These are phyloP conservation scores for human (Homo sapiens) DNA, from an alignment of 2,113 vertebrate genomes.

Conservation along the genomic window GRCh38 chrX:117710501-117711000, in stretches of 20 bases:
- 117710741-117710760: background rate
- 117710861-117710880: background rate
- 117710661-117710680: background rate
- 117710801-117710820: background rate
- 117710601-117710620: background rate
- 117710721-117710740: background rate
- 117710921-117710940: background rate
- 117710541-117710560: background rate
- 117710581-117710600: background rate
- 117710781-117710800: background rate
- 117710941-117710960: background rate
- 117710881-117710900: background rate
- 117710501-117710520: background rate
- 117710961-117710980: background rate
- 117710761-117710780: background rate
- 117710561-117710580: background rate
- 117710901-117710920: background rate
- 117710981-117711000: background rate
- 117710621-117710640: background rate
- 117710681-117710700: background rate
- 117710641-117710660: background rate
- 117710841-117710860: conserved; percentile 24
- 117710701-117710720: background rate
- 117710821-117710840: background rate
- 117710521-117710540: background rate